Evolutionary conservation across 2,113 vertebrate genomes (phyloP).

Genomic region (Chaenogobius annularis): DNA sequence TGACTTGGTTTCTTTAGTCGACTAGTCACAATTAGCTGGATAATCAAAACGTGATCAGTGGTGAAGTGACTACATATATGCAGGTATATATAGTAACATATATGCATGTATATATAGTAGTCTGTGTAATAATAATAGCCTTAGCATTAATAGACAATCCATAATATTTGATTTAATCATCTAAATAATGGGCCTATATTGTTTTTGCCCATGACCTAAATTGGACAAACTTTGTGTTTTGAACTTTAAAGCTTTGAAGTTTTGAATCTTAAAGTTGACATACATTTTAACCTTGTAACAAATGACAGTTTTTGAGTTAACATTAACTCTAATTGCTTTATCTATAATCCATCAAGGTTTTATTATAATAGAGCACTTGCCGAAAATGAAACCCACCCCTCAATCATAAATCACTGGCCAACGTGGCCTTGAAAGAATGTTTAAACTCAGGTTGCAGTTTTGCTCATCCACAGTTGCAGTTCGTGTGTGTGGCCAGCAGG

Average conservation of each 20-base stretch:
- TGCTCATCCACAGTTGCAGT: slow-evolving; percentile 36
- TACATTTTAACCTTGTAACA: neutral
- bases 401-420: neutral
- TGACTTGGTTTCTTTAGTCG: too few relatives aligned
- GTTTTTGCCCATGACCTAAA: neutral
- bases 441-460: neutral
- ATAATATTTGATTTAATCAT: too few relatives aligned
- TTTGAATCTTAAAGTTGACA: neutral
- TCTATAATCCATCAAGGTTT: neutral
- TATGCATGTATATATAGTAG: too few relatives aligned
- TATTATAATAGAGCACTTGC: neutral
- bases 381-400: neutral
- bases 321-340: neutral
- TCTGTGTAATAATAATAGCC: too few relatives aligned
- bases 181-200: too few relatives aligned
- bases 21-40: too few relatives aligned
- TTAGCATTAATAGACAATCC: too few relatives aligned
- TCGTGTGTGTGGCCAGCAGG: slow-evolving; percentile 56
- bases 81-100: too few relatives aligned
- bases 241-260: neutral
- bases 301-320: neutral
- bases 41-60: too few relatives aligned
- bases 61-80: too few relatives aligned
- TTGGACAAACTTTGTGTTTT: neutral
- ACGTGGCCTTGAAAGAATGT: neutral